Conservation (phyloP, 2,888 invertebrate species). For the Lacanobia wlatinum region DNA sequence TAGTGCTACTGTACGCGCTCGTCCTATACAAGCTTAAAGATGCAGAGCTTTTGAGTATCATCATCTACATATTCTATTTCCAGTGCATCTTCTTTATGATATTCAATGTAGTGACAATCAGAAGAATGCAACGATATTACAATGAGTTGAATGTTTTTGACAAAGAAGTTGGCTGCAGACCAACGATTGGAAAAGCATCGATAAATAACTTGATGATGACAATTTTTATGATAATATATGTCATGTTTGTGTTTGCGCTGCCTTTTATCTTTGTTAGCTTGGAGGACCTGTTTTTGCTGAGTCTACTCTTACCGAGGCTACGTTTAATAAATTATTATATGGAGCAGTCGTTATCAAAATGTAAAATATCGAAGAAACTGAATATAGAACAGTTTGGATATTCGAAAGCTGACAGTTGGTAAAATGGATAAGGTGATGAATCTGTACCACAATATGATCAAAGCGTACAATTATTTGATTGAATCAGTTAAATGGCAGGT, state of each 20-base stretch:
- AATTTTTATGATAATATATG: conserved; percentile 59
- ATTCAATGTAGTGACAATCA: conserved; percentile 68
- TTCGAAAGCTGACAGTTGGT: conserved; percentile 51
- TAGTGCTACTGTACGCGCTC: conserved; percentile 22
- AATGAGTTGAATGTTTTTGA: conserved; percentile 75
- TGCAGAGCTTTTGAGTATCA: conserved; percentile 38
- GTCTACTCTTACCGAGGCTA: conserved; percentile 75
- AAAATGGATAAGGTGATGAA: conserved; percentile 79
- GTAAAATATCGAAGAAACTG: conserved; percentile 54
- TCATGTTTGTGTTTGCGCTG: conserved; percentile 44
- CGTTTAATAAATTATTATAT: conserved; percentile 76
- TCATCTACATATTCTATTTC: conserved; percentile 36
- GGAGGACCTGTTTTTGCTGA: conserved; percentile 64
- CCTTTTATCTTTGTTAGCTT: conserved; percentile 39
- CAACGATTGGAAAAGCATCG: conserved; percentile 67
- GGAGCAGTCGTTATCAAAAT: conserved; percentile 69
- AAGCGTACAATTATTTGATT: conserved; percentile 75
- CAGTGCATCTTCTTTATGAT: conserved; percentile 64
- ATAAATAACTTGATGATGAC: conserved; percentile 68
- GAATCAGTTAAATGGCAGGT: conserved; percentile 84
- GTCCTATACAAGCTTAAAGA: conserved; percentile 10
- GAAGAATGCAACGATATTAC: conserved; percentile 70
- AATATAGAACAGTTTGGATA: conserved; percentile 66
- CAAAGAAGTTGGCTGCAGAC: conserved; percentile 70
- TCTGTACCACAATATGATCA: conserved; percentile 76